Evolutionary conservation across 2,113 vertebrate genomes (phyloP).

Genomic region (rat (Rattus norvegicus)): GRCr8 NC_086023.1:119990501-119991000

Average conservation of each 20-base stretch:
- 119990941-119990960: background rate
- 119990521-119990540: background rate
- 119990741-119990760: background rate
- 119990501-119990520: background rate
- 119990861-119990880: background rate
- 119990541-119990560: background rate
- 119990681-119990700: background rate
- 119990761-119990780: background rate
- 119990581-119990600: background rate
- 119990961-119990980: background rate
- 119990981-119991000: constrained; percentile 18
- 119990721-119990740: background rate
- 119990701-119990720: background rate
- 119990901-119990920: background rate
- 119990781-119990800: background rate
- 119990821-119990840: background rate
- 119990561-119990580: background rate
- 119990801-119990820: background rate
- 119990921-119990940: background rate
- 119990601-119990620: too few species aligned
- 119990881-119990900: background rate
- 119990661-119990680: background rate
- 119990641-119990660: background rate
- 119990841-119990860: background rate
- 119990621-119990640: background rate